Conservation (phyloP, 2,888 invertebrate species). For the Lithophane leautieri region DNA sequence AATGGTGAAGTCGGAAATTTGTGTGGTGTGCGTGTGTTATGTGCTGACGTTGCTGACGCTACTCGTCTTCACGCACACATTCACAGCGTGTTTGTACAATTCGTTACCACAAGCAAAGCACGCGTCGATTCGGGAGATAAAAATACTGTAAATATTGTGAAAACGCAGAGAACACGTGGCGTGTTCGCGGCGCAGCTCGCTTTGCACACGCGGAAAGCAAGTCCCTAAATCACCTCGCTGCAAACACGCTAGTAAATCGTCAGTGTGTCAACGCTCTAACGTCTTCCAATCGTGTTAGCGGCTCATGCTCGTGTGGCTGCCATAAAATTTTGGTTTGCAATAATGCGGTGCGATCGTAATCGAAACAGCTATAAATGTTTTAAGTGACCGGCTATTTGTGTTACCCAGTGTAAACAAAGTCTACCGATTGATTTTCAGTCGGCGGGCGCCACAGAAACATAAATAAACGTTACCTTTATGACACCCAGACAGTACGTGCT, state of each 20-base stretch:
- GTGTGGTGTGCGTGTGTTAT: too few relatives aligned
- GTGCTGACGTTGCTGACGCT: too few relatives aligned
- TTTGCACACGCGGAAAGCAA: not conserved
- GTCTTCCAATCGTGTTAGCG: not conserved
- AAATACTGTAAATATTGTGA: not conserved
- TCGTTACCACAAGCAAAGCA: not conserved
- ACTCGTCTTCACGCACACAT: too few relatives aligned
- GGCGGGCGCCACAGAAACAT: not conserved
- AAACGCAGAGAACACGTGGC: not conserved
- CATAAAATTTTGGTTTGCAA: constrained; percentile 16
- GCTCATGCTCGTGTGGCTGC: not conserved
- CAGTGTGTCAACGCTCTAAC: not conserved
- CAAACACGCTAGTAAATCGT: not conserved
- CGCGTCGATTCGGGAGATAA: not conserved
- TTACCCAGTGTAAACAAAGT: constrained; percentile 31
- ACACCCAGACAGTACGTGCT: not conserved
- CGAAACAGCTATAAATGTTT: constrained; percentile 18
- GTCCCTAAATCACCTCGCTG: not conserved
- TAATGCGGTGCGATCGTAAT: constrained; percentile 2
- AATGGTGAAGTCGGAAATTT: too few relatives aligned
- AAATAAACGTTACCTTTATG: constrained; percentile 27
- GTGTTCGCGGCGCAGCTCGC: not conserved
- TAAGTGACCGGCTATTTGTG: constrained; percentile 42
- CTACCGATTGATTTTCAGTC: constrained; percentile 18
- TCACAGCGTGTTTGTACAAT: not conserved